A percentile compares a stretch with the other conserved stretches of the same genome.
These are phyloP conservation scores for Rhynchonycteris naso DNA, from an alignment of 2,797 vertebrate species.

Conservation along the genomic window DNA sequence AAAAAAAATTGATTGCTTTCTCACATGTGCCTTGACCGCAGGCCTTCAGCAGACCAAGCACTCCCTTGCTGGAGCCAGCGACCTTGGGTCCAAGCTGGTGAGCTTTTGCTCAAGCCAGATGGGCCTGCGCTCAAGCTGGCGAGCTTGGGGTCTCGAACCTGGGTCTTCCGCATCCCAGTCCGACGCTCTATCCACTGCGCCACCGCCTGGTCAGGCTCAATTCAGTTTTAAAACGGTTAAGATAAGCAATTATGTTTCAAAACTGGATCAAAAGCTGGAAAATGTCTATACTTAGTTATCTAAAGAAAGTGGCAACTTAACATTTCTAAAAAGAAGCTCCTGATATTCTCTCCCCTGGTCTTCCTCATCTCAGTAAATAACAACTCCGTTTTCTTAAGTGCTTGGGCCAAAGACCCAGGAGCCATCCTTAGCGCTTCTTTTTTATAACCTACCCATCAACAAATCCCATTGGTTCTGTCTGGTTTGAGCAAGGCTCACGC, in stretches of 20 bases:
- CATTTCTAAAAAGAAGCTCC: conserved; percentile 28
- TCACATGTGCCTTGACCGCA: too few relatives aligned
- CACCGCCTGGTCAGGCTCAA: too few relatives aligned
- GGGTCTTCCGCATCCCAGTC: too few relatives aligned
- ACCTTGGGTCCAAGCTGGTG: too few relatives aligned
- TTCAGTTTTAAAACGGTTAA: conserved; percentile 49
- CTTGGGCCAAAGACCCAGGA: background rate
- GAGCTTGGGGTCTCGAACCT: too few relatives aligned
- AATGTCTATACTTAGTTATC: background rate
- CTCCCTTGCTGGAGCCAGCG: too few relatives aligned
- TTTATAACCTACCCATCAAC: background rate
- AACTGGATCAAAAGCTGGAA: conserved; percentile 42
- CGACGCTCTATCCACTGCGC: too few relatives aligned
- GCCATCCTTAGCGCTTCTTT: background rate
- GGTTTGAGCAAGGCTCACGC: too few relatives aligned
- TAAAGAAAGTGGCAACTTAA: conserved; percentile 27
- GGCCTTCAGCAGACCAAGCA: too few relatives aligned
- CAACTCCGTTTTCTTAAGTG: background rate
- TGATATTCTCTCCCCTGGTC: background rate
- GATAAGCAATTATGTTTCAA: conserved; percentile 38
- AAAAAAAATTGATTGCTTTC: too few relatives aligned
- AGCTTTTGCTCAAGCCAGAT: too few relatives aligned
- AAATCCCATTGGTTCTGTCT: background rate
- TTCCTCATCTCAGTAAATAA: background rate
- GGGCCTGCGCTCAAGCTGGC: too few relatives aligned